These are phyloP conservation scores for Antechinus flavipes DNA, from an alignment of 2,113 vertebrate species.

Conservation along the genomic window DNA sequence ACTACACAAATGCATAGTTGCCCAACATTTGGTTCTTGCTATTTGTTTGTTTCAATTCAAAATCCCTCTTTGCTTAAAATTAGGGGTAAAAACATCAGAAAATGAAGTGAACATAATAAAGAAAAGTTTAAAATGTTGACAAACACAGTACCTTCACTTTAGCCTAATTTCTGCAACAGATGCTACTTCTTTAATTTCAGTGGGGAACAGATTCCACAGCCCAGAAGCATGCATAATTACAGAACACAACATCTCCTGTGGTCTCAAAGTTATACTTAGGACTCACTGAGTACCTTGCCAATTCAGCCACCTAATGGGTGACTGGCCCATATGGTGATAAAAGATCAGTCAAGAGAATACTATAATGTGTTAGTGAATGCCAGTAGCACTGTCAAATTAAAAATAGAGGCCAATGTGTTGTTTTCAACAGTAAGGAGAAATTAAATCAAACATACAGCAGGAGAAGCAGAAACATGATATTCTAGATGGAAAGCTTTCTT, in stretches of 20 bases:
- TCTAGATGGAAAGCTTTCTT: neutral
- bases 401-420: constrained; percentile 81
- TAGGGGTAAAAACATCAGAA: neutral
- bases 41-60: neutral
- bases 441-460: constrained; percentile 63
- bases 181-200: constrained; percentile 84
- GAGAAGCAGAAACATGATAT: neutral
- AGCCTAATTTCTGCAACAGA: constrained; percentile 86
- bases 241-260: constrained; percentile 82
- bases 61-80: neutral
- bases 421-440: constrained; percentile 64
- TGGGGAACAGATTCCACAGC: constrained; percentile 85
- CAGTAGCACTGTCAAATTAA: constrained; percentile 82
- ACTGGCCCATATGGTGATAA: constrained; percentile 85
- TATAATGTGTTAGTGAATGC: constrained; percentile 77
- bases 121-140: constrained; percentile 77
- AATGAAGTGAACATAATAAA: constrained; percentile 72
- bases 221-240: constrained; percentile 86
- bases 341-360: constrained; percentile 86
- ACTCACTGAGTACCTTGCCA: constrained; percentile 81
- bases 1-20: neutral
- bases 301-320: constrained; percentile 80
- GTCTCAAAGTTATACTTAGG: constrained; percentile 86
- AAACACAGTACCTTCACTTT: constrained; percentile 82
- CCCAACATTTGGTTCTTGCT: neutral